A percentile compares a stretch with the other conserved stretches of the same genome.
Evolutionary conservation across 2,113 vertebrate species (phyloP).

Genomic region (Myiagra hebetior): DNA sequence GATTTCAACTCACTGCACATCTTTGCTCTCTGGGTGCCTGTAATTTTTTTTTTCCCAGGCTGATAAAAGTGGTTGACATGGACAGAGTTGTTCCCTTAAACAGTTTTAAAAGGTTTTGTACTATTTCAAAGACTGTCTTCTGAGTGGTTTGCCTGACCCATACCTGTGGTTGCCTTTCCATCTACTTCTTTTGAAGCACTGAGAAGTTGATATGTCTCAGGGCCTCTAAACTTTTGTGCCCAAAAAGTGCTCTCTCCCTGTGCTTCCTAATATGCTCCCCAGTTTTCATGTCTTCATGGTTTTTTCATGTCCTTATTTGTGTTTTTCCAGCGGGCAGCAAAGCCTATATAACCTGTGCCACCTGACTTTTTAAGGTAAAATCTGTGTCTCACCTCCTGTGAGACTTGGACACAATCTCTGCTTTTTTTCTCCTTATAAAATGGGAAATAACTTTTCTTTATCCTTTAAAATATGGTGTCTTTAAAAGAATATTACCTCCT

Average conservation of each 20-base stretch:
- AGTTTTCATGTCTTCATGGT: not conserved
- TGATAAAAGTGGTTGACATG: not conserved
- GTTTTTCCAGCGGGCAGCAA: not conserved
- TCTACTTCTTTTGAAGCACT: not conserved
- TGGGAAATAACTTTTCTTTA: not conserved
- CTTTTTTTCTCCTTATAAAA: not conserved
- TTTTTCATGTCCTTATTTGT: not conserved
- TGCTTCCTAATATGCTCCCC: not conserved
- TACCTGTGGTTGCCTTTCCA: not conserved
- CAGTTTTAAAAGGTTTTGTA: not conserved
- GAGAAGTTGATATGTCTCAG: not conserved
- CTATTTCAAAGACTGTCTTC: not conserved
- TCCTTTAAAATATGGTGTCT: not conserved
- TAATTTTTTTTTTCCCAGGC: not conserved
- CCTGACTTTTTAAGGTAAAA: not conserved
- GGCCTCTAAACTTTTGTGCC: not conserved
- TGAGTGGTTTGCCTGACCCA: not conserved
- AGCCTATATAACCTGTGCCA: not conserved
- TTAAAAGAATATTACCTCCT: not conserved
- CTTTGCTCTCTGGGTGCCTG: not conserved
- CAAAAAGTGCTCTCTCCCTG: not conserved
- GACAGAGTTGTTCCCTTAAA: not conserved
- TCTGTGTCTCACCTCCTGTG: not conserved
- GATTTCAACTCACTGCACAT: conserved; percentile 45
- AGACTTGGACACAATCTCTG: not conserved